Conservation (phyloP, 1,140 invertebrate species). For the Coptotermes formosanus region DNA sequence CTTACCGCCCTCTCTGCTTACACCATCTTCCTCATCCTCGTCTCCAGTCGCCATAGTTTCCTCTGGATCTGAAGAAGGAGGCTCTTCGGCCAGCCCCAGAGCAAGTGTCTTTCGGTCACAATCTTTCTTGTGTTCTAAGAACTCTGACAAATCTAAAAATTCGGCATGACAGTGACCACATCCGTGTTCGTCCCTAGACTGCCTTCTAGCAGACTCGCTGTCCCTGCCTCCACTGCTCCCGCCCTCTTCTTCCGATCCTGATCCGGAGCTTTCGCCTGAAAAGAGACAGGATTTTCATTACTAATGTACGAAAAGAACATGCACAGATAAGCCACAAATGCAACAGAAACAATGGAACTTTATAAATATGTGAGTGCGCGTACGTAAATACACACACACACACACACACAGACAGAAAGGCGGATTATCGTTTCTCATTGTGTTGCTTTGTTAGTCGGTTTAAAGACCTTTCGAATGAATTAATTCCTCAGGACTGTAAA, state of each 20-base stretch:
- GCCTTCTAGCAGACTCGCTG: background rate
- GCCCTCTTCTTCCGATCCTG: conserved; percentile 18
- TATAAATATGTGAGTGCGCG: too few species aligned
- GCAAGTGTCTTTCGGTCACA: conserved; percentile 23
- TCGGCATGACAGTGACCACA: conserved; percentile 6
- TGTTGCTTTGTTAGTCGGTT: too few species aligned
- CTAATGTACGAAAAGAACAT: background rate
- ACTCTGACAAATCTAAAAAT: background rate
- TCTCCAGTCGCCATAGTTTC: conserved; percentile 16
- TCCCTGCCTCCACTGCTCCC: conserved; percentile 10
- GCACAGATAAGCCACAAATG: too few species aligned
- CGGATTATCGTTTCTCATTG: too few species aligned
- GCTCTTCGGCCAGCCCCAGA: conserved; percentile 14
- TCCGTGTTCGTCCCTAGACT: conserved; percentile 3
- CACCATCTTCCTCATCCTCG: conserved; percentile 45
- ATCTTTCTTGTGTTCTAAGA: background rate
- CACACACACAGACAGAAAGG: too few species aligned
- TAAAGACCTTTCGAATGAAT: too few species aligned
- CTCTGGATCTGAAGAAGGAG: conserved; percentile 23
- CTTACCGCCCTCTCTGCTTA: conserved; percentile 47
- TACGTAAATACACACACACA: too few species aligned
- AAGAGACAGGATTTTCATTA: background rate
- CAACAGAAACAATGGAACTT: too few species aligned
- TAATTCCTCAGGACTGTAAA: too few species aligned
- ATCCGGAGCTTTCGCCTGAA: conserved; percentile 31